Conservation (phyloP, 2,797 vertebrate genomes). For the Propithecus deckenii region DNA sequence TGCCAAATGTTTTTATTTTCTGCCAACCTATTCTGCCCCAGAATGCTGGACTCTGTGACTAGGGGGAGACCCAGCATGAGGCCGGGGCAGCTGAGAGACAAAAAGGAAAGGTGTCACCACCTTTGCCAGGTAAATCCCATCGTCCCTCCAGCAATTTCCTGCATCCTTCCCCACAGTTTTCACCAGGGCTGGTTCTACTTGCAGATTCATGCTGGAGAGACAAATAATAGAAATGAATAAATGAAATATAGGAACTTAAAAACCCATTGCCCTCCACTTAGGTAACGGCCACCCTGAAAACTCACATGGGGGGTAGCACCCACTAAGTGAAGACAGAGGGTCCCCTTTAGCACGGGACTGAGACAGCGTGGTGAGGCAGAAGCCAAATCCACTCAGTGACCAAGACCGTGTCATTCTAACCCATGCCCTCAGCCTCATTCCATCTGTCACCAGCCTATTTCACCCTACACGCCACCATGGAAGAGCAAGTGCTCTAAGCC, state of each 20-base stretch:
- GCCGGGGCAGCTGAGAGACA: neutral
- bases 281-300: neutral
- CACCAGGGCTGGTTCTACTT: neutral
- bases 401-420: fast-evolving
- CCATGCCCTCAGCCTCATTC: fast-evolving
- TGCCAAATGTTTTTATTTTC: neutral
- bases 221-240: neutral
- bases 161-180: neutral
- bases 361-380: neutral
- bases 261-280: neutral
- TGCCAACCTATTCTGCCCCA: neutral
- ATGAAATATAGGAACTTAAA: neutral
- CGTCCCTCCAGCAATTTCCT: fast-evolving
- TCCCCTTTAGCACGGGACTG: neutral
- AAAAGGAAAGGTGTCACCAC: neutral
- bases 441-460: neutral
- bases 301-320: no score
- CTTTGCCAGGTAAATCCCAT: neutral
- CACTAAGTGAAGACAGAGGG: neutral
- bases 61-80: neutral
- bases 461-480: neutral
- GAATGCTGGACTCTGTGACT: neutral
- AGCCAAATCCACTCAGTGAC: neutral
- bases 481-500: neutral
- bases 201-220: neutral